Evolutionary conservation across 1,140 invertebrate species (phyloP), one percentile per base, ranked within the genome.

Genomic region (Nixonia krombeini): DNA sequence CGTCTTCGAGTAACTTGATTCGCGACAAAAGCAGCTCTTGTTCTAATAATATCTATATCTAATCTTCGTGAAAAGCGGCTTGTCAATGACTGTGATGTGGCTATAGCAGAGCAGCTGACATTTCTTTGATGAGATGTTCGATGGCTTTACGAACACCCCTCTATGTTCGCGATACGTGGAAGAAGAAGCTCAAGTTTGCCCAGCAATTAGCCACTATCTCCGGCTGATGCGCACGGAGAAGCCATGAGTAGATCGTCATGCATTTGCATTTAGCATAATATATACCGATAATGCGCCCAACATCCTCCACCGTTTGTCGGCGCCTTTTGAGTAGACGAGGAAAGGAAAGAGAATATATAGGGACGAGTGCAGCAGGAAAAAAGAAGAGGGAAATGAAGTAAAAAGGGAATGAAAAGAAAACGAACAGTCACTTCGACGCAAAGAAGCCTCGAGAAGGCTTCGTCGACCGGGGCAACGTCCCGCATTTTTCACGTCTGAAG

Each of bases 401-500:
- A 67, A 41, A 52, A 64, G 40, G 49, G 37, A 35, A 15, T 44
- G 42, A 68, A 33, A 52, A 44, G 25, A 61, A 64, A 71, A 46
- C 41, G 57, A 50, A 52, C 45, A 68, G 57, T 52, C 65, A 62
- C 65, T 68, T 52, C 26, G 56, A 46, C 63, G 58, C 29, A 50
- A 67, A 61, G 63, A 61, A 67, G 51, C 56, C 63, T 67, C 63
- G 56, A 58, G 56, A 58, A 58, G 57, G 46, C n/a, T n/a, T n/a
- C 51, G 38, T 31, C 52, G 61, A 58, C 28, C 65, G 57, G 51
- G 62, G 68, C 66, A 73, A 73, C 61, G 67, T 61, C 65, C 65
- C 61, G 56, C 49, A 65, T 70, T 70, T 70, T 70, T 70, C 68
- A 44, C 53, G 68, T 70, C 68, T 70, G 62, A 66, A 66, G 61